Percentiles rank a stretch among this genome's conserved stretches.
These are phyloP conservation scores for Callionymus lyra DNA, from an alignment of 2,113 vertebrate species.

Conservation along the genomic window DNA sequence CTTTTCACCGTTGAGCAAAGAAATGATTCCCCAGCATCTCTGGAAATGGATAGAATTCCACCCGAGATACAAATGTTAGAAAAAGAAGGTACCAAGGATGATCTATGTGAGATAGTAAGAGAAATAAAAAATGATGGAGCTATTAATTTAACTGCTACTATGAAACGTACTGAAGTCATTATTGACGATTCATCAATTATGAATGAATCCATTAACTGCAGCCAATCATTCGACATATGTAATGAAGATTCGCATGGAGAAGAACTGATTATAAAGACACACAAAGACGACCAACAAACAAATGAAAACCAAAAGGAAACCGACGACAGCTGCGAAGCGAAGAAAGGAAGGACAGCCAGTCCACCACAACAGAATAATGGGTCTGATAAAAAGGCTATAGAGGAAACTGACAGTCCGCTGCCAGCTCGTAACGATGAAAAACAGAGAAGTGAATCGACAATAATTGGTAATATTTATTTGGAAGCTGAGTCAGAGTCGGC, in stretches of 20 bases:
- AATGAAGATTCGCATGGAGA: too few species aligned
- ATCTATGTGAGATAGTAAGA: conserved; percentile 5
- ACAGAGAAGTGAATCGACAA: conserved; percentile 15
- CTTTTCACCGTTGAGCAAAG: conserved; percentile 2
- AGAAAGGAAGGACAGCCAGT: conserved; percentile 18
- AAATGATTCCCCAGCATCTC: conserved; percentile 7
- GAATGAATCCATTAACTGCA: conserved; percentile 20
- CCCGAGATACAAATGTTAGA: conserved; percentile 3
- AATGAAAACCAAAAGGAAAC: conserved; percentile 33
- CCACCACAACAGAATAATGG: conserved; percentile 20
- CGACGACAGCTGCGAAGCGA: conserved; percentile 8
- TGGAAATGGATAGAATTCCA: conserved; percentile 2
- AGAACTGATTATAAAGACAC: background rate
- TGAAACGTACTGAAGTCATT: conserved; percentile 8
- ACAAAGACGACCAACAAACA: conserved; percentile 17
- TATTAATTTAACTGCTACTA: conserved; percentile 8
- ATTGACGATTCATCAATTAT: conserved; percentile 26
- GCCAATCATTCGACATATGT: conserved; percentile 3
- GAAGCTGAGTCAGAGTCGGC: conserved; percentile 1
- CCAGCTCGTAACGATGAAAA: conserved; percentile 5
- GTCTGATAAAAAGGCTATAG: conserved; percentile 26
- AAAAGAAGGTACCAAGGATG: conserved; percentile 1
- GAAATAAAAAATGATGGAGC: conserved; percentile 9
- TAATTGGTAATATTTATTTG: background rate
- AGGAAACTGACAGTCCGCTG: conserved; percentile 24